A percentile compares a stretch with the other conserved stretches of the same genome.
Evolutionary conservation across 2,888 invertebrate genomes (phyloP).

Genomic region (Unio pictorum): DNA sequence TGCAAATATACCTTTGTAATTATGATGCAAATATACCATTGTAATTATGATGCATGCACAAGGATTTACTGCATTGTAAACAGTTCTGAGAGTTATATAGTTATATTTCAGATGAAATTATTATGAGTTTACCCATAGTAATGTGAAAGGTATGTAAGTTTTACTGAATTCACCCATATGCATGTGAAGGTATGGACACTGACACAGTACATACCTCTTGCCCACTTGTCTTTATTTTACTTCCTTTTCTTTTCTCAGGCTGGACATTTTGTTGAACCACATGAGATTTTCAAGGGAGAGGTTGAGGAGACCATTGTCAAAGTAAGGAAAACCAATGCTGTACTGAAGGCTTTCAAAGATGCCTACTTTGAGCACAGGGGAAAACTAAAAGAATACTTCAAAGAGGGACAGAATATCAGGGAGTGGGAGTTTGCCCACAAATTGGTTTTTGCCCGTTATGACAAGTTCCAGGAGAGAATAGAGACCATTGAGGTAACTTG

Average conservation of each 20-base stretch:
- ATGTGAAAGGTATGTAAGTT: no score
- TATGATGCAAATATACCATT: no score
- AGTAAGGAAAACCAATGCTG: constrained; percentile 73
- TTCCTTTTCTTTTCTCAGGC: constrained; percentile 76
- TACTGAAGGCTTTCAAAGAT: constrained; percentile 63
- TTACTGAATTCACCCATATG: no score
- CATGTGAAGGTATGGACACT: no score
- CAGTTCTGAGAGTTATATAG: no score
- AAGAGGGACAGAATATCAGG: constrained; percentile 57
- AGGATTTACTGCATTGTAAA: no score
- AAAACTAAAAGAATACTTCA: constrained; percentile 69
- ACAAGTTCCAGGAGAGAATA: constrained; percentile 68
- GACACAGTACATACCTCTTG: neutral
- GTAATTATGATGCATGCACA: no score
- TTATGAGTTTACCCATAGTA: no score
- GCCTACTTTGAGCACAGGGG: constrained; percentile 68
- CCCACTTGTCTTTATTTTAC: neutral
- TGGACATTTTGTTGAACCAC: constrained; percentile 89
- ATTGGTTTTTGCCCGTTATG: constrained; percentile 70
- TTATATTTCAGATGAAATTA: no score
- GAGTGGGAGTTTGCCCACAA: constrained; percentile 71
- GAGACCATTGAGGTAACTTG: constrained; percentile 63
- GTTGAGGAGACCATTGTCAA: constrained; percentile 92
- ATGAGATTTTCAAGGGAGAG: constrained; percentile 94
- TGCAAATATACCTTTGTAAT: no score